These are phyloP conservation scores for Drosophila paranaensis DNA, from an alignment of 2,888 invertebrate species.

Conservation along the genomic window DNA sequence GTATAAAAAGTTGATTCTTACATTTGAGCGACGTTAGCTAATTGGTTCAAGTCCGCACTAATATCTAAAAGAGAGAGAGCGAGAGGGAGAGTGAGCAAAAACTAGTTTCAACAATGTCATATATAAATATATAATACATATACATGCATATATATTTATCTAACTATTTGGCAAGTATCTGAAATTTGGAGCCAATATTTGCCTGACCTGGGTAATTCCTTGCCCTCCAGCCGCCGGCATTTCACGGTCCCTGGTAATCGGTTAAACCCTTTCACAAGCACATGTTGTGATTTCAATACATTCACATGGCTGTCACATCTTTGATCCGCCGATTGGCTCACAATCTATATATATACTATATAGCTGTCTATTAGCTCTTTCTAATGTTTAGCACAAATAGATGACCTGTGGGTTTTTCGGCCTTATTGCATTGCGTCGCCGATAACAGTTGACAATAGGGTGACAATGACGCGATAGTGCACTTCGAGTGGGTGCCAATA, in stretches of 20 bases:
- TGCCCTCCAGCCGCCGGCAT: neutral
- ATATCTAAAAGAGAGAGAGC: neutral
- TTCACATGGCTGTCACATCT: slow-evolving; percentile 23
- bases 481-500: slow-evolving; percentile 22
- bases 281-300: slow-evolving; percentile 25
- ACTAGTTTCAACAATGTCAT: slow-evolving; percentile 14
- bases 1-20: slow-evolving; percentile 51
- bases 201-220: slow-evolving; percentile 34
- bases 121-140: neutral
- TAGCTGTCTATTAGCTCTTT: slow-evolving; percentile 28
- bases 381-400: slow-evolving; percentile 61
- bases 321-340: slow-evolving; percentile 33
- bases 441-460: slow-evolving; percentile 27
- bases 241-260: slow-evolving; percentile 15
- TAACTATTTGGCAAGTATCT: slow-evolving; percentile 12
- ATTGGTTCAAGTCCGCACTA: slow-evolving; percentile 55
- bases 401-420: slow-evolving; percentile 8
- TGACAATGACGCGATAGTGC: slow-evolving; percentile 21
- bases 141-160: neutral
- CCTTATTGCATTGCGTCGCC: slow-evolving; percentile 4
- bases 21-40: slow-evolving; percentile 45
- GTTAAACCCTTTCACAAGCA: slow-evolving; percentile 47
- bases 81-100: neutral
- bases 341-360: slow-evolving; percentile 1
- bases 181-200: slow-evolving; percentile 14